These are phyloP conservation scores for Apocrypta bakeri DNA, from an alignment of 1,140 invertebrate species.

Conservation along the genomic window DNA sequence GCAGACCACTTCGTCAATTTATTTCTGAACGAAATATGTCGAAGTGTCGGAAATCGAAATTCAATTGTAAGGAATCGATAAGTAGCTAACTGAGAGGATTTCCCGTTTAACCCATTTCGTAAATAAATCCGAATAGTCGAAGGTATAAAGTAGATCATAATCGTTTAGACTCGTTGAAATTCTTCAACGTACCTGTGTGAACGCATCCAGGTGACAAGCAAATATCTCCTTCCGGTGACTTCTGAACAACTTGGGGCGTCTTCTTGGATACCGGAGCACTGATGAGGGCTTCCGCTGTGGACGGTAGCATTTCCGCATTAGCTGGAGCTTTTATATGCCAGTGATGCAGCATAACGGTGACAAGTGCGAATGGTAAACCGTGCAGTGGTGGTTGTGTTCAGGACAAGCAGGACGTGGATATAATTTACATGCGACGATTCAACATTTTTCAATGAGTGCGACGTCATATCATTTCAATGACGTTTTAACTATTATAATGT, in stretches of 20 bases:
- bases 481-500: background rate
- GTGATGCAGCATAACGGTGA: background rate
- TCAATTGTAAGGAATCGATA: background rate
- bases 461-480: background rate
- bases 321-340: slow-evolving; percentile 53
- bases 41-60: background rate
- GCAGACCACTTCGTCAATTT: no score
- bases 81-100: background rate
- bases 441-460: background rate
- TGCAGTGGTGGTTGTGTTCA: slow-evolving; percentile 51
- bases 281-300: slow-evolving; percentile 69
- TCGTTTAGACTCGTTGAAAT: background rate
- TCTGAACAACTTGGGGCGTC: slow-evolving; percentile 50
- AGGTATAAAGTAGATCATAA: background rate
- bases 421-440: slow-evolving; percentile 45
- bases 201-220: slow-evolving; percentile 81
- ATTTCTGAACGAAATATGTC: no score
- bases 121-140: background rate
- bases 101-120: background rate
- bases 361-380: slow-evolving; percentile 22
- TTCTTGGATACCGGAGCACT: slow-evolving; percentile 56
- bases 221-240: slow-evolving; percentile 63
- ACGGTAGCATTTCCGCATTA: slow-evolving; percentile 68
- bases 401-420: slow-evolving; percentile 6
- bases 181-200: slow-evolving; percentile 75